A percentile compares a stretch with the other conserved stretches of the same genome.
Conservation (phyloP, 2,113 vertebrate species). For the Meles meles region DNA sequence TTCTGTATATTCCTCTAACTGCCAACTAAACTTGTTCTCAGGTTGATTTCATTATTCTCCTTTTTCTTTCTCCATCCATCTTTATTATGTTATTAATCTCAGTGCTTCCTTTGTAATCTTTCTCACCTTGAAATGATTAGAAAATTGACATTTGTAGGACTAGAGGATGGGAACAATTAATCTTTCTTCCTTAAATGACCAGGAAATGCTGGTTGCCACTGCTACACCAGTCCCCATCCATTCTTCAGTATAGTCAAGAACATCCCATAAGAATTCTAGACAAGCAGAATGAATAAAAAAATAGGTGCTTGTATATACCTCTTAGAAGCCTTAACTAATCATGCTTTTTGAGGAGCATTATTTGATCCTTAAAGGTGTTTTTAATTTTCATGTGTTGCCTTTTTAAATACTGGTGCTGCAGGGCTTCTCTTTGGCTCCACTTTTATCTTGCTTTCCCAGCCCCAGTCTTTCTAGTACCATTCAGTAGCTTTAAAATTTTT, state of each 20-base stretch:
- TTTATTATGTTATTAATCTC: not conserved
- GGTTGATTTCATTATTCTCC: not conserved
- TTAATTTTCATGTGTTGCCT: not conserved
- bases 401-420: not conserved
- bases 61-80: not conserved
- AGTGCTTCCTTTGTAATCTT: not conserved
- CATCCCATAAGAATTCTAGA: not conserved
- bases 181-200: not conserved
- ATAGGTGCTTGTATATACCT: not conserved
- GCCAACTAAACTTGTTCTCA: not conserved
- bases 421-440: not conserved
- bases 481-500: not conserved
- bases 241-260: not conserved
- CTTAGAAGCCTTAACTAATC: not conserved
- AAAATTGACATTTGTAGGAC: not conserved
- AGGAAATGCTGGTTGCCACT: not conserved
- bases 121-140: not conserved
- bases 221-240: not conserved
- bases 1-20: not conserved
- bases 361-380: slow-evolving; percentile 14
- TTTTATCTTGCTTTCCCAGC: not conserved
- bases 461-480: not conserved
- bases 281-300: not conserved
- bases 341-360: not conserved
- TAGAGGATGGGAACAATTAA: not conserved